Conservation (phyloP, 2,888 invertebrate species). For the Leptogaster cylindrica region DNA sequence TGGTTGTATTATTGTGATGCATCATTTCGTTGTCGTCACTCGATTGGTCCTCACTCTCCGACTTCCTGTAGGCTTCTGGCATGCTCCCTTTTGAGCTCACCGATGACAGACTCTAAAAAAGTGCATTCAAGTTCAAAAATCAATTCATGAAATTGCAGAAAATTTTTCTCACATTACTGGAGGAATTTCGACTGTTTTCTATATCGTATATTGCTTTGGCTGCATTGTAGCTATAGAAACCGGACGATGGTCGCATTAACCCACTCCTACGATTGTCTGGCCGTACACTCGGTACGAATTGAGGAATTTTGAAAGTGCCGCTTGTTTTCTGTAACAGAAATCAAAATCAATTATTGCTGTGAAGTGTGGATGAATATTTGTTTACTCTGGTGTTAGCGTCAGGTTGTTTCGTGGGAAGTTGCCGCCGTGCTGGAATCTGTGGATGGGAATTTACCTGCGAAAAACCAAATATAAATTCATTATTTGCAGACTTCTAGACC, state of each 20-base stretch:
- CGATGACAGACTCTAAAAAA: slow-evolving; percentile 59
- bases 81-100: slow-evolving; percentile 58
- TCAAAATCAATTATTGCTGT: slow-evolving; percentile 49
- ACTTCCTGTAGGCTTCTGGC: slow-evolving; percentile 33
- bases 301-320: slow-evolving; percentile 54
- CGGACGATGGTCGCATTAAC: slow-evolving; percentile 59
- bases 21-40: slow-evolving; percentile 9
- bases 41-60: slow-evolving; percentile 5
- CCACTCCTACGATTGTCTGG: slow-evolving; percentile 53
- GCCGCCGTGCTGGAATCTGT: background rate
- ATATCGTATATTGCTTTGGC: slow-evolving; percentile 51
- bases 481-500: too few species aligned
- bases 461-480: too few species aligned
- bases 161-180: slow-evolving; percentile 53
- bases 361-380: slow-evolving; percentile 51
- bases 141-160: background rate
- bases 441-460: background rate
- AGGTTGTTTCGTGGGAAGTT: background rate
- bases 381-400: background rate
- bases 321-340: background rate
- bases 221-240: slow-evolving; percentile 57
- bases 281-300: slow-evolving; percentile 54
- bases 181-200: slow-evolving; percentile 55
- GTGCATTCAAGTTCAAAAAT: background rate
- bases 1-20: too few species aligned